Base-by-base conservation (phyloP, 2,113 vertebrate species). In the Pipa parva region DNA sequence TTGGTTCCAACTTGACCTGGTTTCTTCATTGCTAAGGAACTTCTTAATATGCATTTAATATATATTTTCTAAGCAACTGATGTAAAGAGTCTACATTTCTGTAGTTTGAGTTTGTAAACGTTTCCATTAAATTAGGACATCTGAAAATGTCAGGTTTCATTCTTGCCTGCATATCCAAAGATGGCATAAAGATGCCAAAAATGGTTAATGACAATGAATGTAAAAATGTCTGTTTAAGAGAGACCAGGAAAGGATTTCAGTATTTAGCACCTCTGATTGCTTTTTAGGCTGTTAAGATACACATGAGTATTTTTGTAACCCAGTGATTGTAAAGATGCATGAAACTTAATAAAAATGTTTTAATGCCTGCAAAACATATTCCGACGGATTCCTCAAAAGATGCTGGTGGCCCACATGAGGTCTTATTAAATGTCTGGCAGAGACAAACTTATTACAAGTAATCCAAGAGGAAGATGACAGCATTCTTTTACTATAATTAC, bases 311-410 rank as follows among this genome's bases (percentile, higher is more conserved):
- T 42, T 21, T 11, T 22, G 18, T 36, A 20, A 36, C 17, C 12
- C 55, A 20, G 13, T 21, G 15, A 56, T 20, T 56, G 10, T 31
- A 56, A 31, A 56, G 28, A 31, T 77, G 70, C 59, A 80, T 72
- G 71, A 83, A 78, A 64, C 73, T 78, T 84, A 75, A 51, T 37
- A 78, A 77, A 56, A 52, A 55, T 48, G 26, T 48, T 61, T 61
- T 21, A 29, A 29, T 48, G 39, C 37, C 42, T 61, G 59, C 5
- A 26, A 61, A 61, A 28, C 42, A 27, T 48, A 61, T 61, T 48
- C 25, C n/a, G 17, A 58, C 15, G 28, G 59, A 48, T 46, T 29
- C 24, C n/a, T 27, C 25, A 64, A 55, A 24, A 39, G 33, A 54
- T 33, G 62, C 36, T 64, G 62, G 62, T 64, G 62, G 62, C 62